These are phyloP conservation scores for Periparus ater DNA, from an alignment of 2,797 vertebrate genomes.

Conservation along the genomic window DNA sequence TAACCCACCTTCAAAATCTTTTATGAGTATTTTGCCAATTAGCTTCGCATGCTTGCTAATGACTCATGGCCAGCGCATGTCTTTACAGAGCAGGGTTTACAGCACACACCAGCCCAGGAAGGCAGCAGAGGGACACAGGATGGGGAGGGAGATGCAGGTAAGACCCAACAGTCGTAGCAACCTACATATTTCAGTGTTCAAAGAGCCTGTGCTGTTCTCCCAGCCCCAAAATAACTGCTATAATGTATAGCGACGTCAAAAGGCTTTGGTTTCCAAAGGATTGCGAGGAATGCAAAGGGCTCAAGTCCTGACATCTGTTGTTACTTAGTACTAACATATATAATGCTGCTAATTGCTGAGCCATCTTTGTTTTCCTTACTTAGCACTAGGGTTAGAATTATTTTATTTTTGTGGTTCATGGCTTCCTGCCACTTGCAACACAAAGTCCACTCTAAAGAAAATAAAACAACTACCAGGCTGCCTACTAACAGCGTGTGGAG, in stretches of 20 bases:
- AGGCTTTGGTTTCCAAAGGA: slow-evolving; percentile 75
- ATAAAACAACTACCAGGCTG: slow-evolving; percentile 74
- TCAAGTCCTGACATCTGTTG: slow-evolving; percentile 80
- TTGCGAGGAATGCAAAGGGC: slow-evolving; percentile 74
- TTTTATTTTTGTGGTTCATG: slow-evolving; percentile 83
- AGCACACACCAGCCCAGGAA: slow-evolving; percentile 66
- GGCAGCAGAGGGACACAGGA: slow-evolving; percentile 68
- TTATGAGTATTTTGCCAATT: slow-evolving; percentile 84
- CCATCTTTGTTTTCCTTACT: slow-evolving; percentile 85
- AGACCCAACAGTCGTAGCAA: slow-evolving; percentile 34
- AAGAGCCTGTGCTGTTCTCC: slow-evolving; percentile 33
- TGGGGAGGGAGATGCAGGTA: slow-evolving; percentile 63
- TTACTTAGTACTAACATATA: slow-evolving; percentile 83
- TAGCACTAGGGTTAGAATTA: slow-evolving; percentile 82
- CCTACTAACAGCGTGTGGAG: slow-evolving; percentile 56
- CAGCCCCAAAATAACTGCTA: slow-evolving; percentile 63
- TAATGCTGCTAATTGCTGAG: slow-evolving; percentile 84
- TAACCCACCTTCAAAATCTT: slow-evolving; percentile 86
- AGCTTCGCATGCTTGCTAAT: slow-evolving; percentile 82
- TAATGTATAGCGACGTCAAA: slow-evolving; percentile 72
- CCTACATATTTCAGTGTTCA: slow-evolving; percentile 6
- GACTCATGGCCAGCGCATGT: slow-evolving; percentile 81
- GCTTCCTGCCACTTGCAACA: slow-evolving; percentile 81
- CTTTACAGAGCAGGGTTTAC: slow-evolving; percentile 75
- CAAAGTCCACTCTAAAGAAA: slow-evolving; percentile 79